Conservation (phyloP, 2,888 invertebrate genomes). For the Amphipyra berbera region DNA sequence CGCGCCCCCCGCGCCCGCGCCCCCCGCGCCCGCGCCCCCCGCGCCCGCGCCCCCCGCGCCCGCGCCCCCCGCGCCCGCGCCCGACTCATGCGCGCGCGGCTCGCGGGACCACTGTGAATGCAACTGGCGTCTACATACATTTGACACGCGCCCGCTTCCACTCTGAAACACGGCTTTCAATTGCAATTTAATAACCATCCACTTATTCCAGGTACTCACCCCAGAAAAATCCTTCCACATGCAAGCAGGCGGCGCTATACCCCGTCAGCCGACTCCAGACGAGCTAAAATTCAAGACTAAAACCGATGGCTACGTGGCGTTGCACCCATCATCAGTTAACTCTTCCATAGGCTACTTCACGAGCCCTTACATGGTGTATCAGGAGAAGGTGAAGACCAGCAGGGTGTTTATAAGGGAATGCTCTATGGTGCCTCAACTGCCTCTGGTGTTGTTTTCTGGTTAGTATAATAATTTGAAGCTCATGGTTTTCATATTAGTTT, state of each 20-base stretch:
- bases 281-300: constrained; percentile 94
- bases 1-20: too few relatives aligned
- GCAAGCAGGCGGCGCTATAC: constrained; percentile 93
- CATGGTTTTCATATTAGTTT: too few relatives aligned
- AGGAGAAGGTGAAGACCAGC: constrained; percentile 95
- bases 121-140: too few relatives aligned
- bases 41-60: too few relatives aligned
- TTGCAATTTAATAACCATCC: too few relatives aligned
- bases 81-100: too few relatives aligned
- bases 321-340: constrained; percentile 95
- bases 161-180: too few relatives aligned
- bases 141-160: too few relatives aligned
- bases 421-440: constrained; percentile 94
- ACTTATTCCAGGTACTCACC: constrained; percentile 89
- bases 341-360: constrained; percentile 91
- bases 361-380: constrained; percentile 94
- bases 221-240: constrained; percentile 94
- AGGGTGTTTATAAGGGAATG: constrained; percentile 94
- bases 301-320: constrained; percentile 92
- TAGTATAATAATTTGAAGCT: constrained; percentile 40
- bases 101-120: too few relatives aligned
- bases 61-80: too few relatives aligned
- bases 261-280: constrained; percentile 92
- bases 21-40: too few relatives aligned
- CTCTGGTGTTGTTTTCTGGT: constrained; percentile 92